A percentile compares a stretch with the other conserved stretches of the same genome.
These are phyloP conservation scores for Orgyia antiqua DNA, from an alignment of 2,888 invertebrate genomes.

Conservation along the genomic window DNA sequence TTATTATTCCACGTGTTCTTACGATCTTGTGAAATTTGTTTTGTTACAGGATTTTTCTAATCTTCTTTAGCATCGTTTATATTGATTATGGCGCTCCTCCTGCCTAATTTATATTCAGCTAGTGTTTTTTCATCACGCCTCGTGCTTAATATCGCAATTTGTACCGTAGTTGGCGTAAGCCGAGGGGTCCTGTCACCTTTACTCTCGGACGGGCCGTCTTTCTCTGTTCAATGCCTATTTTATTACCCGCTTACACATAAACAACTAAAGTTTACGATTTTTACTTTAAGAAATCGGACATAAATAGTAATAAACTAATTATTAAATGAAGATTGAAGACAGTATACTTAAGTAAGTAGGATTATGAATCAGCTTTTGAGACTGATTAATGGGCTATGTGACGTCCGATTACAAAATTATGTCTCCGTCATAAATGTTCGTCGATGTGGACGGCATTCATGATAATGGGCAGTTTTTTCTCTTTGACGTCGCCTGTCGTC, in stretches of 20 bases:
- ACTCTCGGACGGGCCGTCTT: constrained; percentile 56
- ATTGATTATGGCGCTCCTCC: constrained; percentile 76
- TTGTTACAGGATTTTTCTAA: constrained; percentile 76
- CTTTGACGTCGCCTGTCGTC: constrained; percentile 29
- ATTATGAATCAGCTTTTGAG: constrained; percentile 40
- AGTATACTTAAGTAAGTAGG: constrained; percentile 34
- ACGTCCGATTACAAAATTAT: constrained; percentile 52
- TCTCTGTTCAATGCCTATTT: constrained; percentile 55
- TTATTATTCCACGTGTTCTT: constrained; percentile 50
- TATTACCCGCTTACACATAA: constrained; percentile 60
- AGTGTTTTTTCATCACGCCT: constrained; percentile 78
- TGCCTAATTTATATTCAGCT: constrained; percentile 78
- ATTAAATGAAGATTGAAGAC: constrained; percentile 45
- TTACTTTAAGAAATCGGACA: constrained; percentile 45
- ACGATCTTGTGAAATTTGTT: constrained; percentile 70
- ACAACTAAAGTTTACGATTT: constrained; percentile 54
- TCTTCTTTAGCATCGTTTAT: constrained; percentile 78
- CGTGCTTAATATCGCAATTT: constrained; percentile 77
- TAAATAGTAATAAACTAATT: constrained; percentile 46
- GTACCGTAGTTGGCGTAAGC: constrained; percentile 75
- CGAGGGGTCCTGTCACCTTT: constrained; percentile 71
- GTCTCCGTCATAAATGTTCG: constrained; percentile 49
- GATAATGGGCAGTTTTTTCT: constrained; percentile 48
- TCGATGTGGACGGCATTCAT: constrained; percentile 45
- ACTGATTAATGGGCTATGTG: constrained; percentile 41